These are phyloP conservation scores for Cavia aperea DNA, from an alignment of 2,113 vertebrate genomes.

Conservation along the genomic window DNA sequence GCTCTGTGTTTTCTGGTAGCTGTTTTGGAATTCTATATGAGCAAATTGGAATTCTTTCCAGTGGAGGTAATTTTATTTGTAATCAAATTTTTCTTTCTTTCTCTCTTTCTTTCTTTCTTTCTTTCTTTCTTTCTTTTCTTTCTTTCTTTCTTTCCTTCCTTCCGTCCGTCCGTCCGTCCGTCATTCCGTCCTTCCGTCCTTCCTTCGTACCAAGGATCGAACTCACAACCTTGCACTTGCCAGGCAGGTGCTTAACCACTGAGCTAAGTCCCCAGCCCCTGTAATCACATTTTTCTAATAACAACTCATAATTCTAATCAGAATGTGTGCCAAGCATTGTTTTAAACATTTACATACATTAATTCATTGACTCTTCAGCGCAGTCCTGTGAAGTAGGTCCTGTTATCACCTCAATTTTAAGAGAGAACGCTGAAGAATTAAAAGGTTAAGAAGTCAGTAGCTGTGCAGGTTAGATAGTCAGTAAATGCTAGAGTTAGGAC, in stretches of 20 bases:
- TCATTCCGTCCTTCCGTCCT: too few relatives aligned
- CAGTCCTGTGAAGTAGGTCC: background rate
- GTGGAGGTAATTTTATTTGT: conserved; percentile 24
- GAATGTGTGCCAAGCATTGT: background rate
- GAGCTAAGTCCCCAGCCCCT: background rate
- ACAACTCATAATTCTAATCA: background rate
- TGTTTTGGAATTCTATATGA: background rate
- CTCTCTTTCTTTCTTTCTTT: too few relatives aligned
- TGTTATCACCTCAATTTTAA: conserved; percentile 7
- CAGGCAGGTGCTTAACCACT: too few relatives aligned
- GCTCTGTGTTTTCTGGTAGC: background rate
- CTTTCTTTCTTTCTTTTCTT: too few relatives aligned
- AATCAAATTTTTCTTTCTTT: background rate
- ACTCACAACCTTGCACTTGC: too few relatives aligned
- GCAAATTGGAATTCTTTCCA: background rate
- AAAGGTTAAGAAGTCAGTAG: background rate
- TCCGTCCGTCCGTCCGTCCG: too few relatives aligned
- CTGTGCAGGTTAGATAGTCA: background rate
- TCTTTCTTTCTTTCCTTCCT: too few relatives aligned
- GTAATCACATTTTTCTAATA: background rate
- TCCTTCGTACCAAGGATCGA: too few relatives aligned
- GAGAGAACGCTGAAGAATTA: background rate
- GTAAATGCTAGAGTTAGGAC: background rate
- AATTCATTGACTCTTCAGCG: background rate
- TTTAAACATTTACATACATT: background rate